phyloP scores from a whole-genome alignment of 2,888 invertebrate species.

The Chaetogeoica ovagalla region DNA sequence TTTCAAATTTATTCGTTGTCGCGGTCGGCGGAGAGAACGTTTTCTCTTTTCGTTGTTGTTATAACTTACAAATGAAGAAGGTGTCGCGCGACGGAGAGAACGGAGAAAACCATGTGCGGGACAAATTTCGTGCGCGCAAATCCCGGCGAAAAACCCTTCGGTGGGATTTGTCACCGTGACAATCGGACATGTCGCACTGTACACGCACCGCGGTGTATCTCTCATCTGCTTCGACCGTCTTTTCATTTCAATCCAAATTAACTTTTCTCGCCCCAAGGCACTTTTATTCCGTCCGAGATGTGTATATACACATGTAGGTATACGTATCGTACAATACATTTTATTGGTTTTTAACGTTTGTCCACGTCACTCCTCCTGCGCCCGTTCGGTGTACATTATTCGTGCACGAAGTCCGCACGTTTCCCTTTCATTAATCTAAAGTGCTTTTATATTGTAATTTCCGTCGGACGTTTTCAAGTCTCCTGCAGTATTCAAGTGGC shows the following conservation, averaged over 20 bases:
- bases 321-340: too few relatives aligned
- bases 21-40: too few relatives aligned
- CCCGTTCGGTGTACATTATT: too few relatives aligned
- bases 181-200: slow-evolving; percentile 3
- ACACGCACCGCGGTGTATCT: not conserved
- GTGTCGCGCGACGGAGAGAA: not conserved
- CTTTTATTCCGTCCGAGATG: not conserved
- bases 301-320: too few relatives aligned
- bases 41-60: not conserved
- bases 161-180: slow-evolving; percentile 28
- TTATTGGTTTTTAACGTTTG: too few relatives aligned
- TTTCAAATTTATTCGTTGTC: not conserved
- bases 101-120: not conserved
- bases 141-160: slow-evolving; percentile 1
- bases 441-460: too few relatives aligned
- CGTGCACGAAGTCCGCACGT: not conserved
- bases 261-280: not conserved
- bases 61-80: slow-evolving; percentile 17
- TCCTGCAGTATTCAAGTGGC: not conserved
- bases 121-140: not conserved
- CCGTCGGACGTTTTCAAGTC: not conserved
- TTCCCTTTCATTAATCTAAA: not conserved
- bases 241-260: slow-evolving; percentile 9
- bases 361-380: too few relatives aligned
- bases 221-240: too few relatives aligned